These are phyloP conservation scores for Tineola bisselliella DNA, from an alignment of 2,888 invertebrate species.

Conservation along the genomic window DNA sequence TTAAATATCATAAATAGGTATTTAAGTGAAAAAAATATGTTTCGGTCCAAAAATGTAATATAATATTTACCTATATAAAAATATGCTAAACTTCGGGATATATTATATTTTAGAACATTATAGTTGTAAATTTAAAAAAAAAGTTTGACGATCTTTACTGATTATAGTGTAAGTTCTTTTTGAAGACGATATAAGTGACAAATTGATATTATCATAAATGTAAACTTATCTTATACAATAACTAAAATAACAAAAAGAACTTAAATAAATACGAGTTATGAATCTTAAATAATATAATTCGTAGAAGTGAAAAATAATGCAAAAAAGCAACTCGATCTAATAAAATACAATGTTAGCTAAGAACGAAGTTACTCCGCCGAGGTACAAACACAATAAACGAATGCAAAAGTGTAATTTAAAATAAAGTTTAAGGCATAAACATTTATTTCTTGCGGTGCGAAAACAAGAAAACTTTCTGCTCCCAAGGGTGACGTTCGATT, in stretches of 20 bases:
- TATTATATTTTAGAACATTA: too few species aligned
- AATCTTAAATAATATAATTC: not conserved
- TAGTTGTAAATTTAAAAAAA: too few species aligned
- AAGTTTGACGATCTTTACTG: too few species aligned
- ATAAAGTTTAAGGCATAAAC: slow-evolving; percentile 23
- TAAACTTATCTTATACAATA: too few species aligned
- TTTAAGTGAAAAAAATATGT: too few species aligned
- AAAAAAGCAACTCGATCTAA: not conserved
- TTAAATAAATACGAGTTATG: not conserved
- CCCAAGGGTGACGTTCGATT: slow-evolving; percentile 26
- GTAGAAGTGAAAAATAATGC: not conserved
- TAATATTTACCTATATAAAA: too few species aligned
- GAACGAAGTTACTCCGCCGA: not conserved
- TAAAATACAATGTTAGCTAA: slow-evolving; percentile 2
- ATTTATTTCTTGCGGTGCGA: slow-evolving; percentile 23
- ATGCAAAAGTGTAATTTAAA: slow-evolving; percentile 20
- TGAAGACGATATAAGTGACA: too few species aligned
- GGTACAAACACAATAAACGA: slow-evolving; percentile 7
- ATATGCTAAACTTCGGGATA: too few species aligned
- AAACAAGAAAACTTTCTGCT: slow-evolving; percentile 23
- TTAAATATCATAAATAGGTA: too few species aligned
- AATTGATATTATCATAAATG: too few species aligned
- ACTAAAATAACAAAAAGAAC: not conserved
- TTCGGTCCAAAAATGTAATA: too few species aligned
- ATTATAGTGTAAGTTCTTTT: too few species aligned